These are phyloP conservation scores for Metaphire vulgaris DNA, from an alignment of 1,140 invertebrate species.

Conservation along the genomic window DNA sequence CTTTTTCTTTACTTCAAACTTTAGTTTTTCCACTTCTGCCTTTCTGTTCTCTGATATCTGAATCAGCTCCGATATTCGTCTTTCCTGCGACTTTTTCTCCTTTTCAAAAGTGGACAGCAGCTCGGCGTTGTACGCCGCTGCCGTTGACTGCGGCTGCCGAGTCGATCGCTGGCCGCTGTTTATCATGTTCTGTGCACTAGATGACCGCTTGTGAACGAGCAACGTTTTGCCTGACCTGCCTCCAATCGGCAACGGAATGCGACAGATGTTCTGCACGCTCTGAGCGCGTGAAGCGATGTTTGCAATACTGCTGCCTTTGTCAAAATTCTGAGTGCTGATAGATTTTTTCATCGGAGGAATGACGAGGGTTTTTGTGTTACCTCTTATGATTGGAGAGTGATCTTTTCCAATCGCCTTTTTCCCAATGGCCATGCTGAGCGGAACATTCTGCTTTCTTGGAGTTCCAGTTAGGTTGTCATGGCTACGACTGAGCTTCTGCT, in stretches of 20 bases:
- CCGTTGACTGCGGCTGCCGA: conserved; percentile 40
- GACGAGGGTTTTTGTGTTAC: not conserved
- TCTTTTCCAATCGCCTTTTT: not conserved
- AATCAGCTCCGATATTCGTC: conserved; percentile 47
- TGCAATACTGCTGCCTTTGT: not conserved
- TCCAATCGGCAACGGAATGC: not conserved
- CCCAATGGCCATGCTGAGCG: not conserved
- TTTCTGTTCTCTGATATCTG: conserved; percentile 47
- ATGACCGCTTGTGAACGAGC: conserved; percentile 40
- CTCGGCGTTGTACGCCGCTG: conserved; percentile 52
- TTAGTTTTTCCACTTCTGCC: conserved; percentile 49
- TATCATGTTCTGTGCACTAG: conserved; percentile 48
- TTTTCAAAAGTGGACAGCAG: conserved; percentile 51
- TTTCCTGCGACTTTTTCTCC: conserved; percentile 48
- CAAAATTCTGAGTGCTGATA: not conserved
- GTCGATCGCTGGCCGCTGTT: not conserved
- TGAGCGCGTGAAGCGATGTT: conserved; percentile 13
- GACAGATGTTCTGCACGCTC: conserved; percentile 30
- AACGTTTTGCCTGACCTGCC: not conserved
- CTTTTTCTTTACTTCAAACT: conserved; percentile 25
- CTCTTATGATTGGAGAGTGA: too few species aligned
- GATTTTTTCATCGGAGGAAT: not conserved
- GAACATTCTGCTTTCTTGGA: not conserved
- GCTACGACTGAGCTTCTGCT: not conserved
- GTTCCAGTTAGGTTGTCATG: not conserved